Conservation (phyloP, 2,888 invertebrate genomes). For the Deroplatys truncata region DNA sequence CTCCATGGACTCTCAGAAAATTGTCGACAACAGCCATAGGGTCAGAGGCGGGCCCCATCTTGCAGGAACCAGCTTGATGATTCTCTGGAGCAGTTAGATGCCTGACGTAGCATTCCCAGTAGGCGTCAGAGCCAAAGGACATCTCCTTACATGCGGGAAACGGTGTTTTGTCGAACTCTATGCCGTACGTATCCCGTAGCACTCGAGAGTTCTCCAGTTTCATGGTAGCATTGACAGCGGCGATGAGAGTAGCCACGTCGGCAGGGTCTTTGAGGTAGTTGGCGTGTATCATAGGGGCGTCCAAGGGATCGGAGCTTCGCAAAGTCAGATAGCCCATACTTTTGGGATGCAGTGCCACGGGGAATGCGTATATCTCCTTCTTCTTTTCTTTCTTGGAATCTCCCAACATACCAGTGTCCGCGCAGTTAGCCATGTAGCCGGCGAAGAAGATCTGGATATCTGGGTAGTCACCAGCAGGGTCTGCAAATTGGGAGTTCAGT, state of each 20-base stretch:
- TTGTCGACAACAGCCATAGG: constrained; percentile 71
- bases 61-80: constrained; percentile 77
- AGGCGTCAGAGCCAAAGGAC: constrained; percentile 59
- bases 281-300: constrained; percentile 68
- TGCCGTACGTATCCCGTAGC: constrained; percentile 55
- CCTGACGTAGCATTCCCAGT: constrained; percentile 68
- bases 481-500: constrained; percentile 57
- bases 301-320: constrained; percentile 61
- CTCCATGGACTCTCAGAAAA: constrained; percentile 59
- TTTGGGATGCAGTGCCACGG: constrained; percentile 61
- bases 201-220: constrained; percentile 52
- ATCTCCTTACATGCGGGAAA: constrained; percentile 48
- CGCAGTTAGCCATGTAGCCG: constrained; percentile 60
- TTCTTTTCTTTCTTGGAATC: constrained; percentile 42
- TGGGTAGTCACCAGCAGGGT: constrained; percentile 52
- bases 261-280: constrained; percentile 68
- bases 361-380: constrained; percentile 47
- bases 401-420: constrained; percentile 49
- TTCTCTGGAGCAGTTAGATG: constrained; percentile 75
- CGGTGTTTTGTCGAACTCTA: constrained; percentile 48
- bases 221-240: constrained; percentile 58
- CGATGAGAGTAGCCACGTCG: constrained; percentile 60
- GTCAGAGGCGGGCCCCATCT: constrained; percentile 72
- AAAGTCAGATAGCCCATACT: constrained; percentile 62
- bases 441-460: constrained; percentile 65